These are phyloP conservation scores for Malurus melanocephalus DNA, from an alignment of 2,113 vertebrate genomes.

Conservation along the genomic window DNA sequence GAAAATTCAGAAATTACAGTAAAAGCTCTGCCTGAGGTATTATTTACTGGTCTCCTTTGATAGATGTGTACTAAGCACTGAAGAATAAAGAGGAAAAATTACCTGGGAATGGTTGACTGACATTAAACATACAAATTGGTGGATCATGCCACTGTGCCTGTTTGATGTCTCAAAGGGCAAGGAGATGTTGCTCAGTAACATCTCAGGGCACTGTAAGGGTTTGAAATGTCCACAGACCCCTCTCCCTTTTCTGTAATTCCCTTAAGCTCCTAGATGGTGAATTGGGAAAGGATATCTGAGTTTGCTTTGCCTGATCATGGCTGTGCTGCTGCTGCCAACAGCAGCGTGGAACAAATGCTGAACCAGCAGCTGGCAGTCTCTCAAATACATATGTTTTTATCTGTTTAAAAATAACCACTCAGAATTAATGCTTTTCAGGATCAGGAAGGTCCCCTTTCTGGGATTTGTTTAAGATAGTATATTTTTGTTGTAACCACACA, in stretches of 20 bases:
- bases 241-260: not conserved
- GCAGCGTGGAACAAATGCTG: not conserved
- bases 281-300: not conserved
- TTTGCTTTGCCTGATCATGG: not conserved
- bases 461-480: not conserved
- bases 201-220: not conserved
- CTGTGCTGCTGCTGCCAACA: not conserved
- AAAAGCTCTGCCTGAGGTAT: not conserved
- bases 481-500: not conserved
- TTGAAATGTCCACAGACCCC: not conserved
- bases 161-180: not conserved
- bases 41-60: not conserved
- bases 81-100: not conserved
- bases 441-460: not conserved
- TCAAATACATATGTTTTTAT: not conserved
- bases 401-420: not conserved
- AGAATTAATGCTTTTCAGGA: not conserved
- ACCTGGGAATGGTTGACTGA: not conserved
- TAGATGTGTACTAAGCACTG: not conserved
- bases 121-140: not conserved
- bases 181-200: not conserved
- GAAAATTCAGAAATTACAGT: conserved; percentile 16
- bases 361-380: conserved; percentile 13
- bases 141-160: not conserved
- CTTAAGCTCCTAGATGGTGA: not conserved